Evolutionary conservation across 2,888 invertebrate genomes (phyloP), one percentile per base, ranked within the genome.

Genomic region (Apodemia mormo): DNA sequence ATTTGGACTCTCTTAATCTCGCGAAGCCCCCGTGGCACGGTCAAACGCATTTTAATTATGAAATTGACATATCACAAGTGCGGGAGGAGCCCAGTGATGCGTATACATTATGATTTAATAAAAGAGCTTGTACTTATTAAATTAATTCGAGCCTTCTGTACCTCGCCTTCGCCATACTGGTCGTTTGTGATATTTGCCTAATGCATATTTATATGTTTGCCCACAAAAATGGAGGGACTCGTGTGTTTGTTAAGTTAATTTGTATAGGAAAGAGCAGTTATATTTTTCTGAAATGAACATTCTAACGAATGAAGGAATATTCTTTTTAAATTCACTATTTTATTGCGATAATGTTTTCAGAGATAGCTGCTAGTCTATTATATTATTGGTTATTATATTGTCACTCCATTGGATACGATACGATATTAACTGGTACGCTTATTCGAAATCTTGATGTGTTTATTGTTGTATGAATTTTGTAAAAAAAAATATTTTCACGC

Each of bases 1-100:
- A 88, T 90, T 89, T 86, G 82, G 80, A 79, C 76, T 82, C 83
- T 82, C 84, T 82, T 90, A 92, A 92, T 91, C 90, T 86, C 84
- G 74, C 71, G 79, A 71, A 80, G 82, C 85, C 86, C 86, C 79
- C 76, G 77, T 76, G 77, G 78, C 75, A 91, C 90, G 92, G 93
- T 93, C 92, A 92, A 90, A 89, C 87, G 92, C 86, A 89, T 90
- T 92, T 90, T 90, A 93, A 92, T 92, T 92, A 92, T 89, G 87
- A 88, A 92, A 92, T 92, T 93, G 93, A 92, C 92, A 93, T 92
- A 89, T 92, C 90, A 85, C 83, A 82, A 83, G 78, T 76, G 73
- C 74, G 79, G 77, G 72, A 72, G 73, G 78, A 73, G 81, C 79
- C 82, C 85, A 81, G 75, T 79, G 80, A 82, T 75, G 81, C 84